Evolutionary conservation across 2,888 invertebrate species (phyloP).

Genomic region (Napeogenes inachia): DNA sequence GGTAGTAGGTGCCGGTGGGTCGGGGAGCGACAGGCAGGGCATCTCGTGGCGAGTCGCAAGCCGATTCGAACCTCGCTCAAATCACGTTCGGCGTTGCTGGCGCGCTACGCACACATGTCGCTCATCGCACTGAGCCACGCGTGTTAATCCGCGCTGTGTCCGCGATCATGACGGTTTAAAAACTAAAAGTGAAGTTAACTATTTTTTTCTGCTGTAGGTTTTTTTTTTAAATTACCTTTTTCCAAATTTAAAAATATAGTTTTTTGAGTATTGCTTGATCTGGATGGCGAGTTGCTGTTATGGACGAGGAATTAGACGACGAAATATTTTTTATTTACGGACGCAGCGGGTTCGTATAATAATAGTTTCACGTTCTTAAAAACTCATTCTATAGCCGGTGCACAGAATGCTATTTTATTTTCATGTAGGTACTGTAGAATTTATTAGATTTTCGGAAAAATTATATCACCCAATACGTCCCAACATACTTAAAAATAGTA

Average conservation of each 20-base stretch:
- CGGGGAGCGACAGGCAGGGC: constrained; percentile 43
- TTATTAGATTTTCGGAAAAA: constrained; percentile 8
- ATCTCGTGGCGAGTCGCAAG: constrained; percentile 47
- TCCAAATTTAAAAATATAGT: neutral
- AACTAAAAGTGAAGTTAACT: constrained; percentile 23
- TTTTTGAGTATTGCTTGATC: constrained; percentile 26
- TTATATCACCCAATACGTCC: neutral
- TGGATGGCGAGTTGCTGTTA: constrained; percentile 55
- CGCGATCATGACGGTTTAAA: constrained; percentile 36
- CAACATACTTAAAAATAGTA: too few species aligned
- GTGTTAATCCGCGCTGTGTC: constrained; percentile 33
- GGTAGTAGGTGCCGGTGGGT: constrained; percentile 37
- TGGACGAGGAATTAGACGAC: constrained; percentile 61
- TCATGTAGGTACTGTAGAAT: constrained; percentile 13
- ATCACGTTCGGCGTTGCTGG: constrained; percentile 63
- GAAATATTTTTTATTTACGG: constrained; percentile 62
- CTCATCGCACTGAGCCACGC: constrained; percentile 28
- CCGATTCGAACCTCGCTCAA: constrained; percentile 42
- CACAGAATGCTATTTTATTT: constrained; percentile 16
- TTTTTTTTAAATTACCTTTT: neutral
- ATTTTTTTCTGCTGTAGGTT: neutral
- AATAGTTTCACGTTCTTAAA: constrained; percentile 26
- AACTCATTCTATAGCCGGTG: constrained; percentile 17
- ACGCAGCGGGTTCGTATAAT: constrained; percentile 66
- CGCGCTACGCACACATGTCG: constrained; percentile 53